These are phyloP conservation scores for Phaedon cochleariae DNA, from an alignment of 2,888 invertebrate species.

Conservation along the genomic window DNA sequence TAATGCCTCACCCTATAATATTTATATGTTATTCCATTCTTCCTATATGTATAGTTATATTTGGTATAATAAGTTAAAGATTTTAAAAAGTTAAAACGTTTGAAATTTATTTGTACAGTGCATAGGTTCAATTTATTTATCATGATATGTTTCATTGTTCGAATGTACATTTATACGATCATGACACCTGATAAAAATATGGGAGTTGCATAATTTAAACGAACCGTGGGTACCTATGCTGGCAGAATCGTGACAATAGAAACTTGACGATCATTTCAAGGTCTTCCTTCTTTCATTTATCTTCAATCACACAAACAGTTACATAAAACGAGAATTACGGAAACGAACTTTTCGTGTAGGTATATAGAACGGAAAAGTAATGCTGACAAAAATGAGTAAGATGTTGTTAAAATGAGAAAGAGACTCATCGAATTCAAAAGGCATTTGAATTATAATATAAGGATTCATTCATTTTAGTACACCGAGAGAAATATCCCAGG, in stretches of 20 bases:
- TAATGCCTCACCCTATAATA: too few relatives aligned
- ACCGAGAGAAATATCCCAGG: too few relatives aligned
- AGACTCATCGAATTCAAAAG: background rate
- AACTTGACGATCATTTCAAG: conserved; percentile 45
- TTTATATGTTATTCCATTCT: too few relatives aligned
- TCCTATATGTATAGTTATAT: too few relatives aligned
- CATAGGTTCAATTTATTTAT: too few relatives aligned
- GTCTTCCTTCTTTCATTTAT: conserved; percentile 42
- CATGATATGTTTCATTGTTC: background rate
- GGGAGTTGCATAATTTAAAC: conserved; percentile 31
- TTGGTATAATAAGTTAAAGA: too few relatives aligned
- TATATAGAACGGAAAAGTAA: background rate
- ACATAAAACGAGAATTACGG: background rate
- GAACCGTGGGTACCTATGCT: conserved; percentile 19
- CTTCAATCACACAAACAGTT: conserved; percentile 24
- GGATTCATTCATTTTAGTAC: too few relatives aligned
- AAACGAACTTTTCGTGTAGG: background rate
- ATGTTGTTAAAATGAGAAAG: too few relatives aligned
- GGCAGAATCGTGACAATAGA: conserved; percentile 42
- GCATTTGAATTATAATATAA: background rate
- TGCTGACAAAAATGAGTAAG: too few relatives aligned
- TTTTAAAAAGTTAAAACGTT: too few relatives aligned
- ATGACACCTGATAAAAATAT: conserved; percentile 27
- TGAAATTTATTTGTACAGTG: too few relatives aligned
- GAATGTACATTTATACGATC: background rate